Evolutionary conservation across 2,113 vertebrate genomes (phyloP), one percentile per base, ranked within the genome.

Genomic region (Pseudorasbora parva): DNA sequence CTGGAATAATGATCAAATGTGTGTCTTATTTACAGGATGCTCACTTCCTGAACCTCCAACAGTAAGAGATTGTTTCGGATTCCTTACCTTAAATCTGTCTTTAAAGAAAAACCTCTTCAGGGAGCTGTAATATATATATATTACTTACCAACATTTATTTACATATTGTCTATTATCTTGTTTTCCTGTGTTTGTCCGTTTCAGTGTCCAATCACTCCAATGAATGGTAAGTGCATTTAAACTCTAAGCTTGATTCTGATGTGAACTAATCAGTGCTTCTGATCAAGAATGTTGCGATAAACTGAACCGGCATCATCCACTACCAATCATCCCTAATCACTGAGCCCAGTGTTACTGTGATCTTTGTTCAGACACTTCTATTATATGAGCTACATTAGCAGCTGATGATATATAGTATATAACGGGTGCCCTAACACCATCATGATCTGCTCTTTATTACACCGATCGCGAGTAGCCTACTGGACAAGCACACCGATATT

Each of bases 161-260:
- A 25, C 12, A 73, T 47, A 8, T 8, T 15, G 12, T 8, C 6
- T 25, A 25, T 17, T 19, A 25, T 27, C 4, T 73, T 14, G n/a
- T 27, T 25, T 1, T 49, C 8, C n/a, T 27, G 4, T 73, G 17
- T 41, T 19, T 1, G 0, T 66, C 15, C 37, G 27, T 66, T 66
- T 3, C 27, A 66, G 71, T 73, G 71, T 73, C 5, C 49, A 5
- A 2, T 47, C 12, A 73, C 71, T 4, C 43, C n/a, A 4, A 1
- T 73, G 11, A 73, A 73, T 49, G 71, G 71, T 73, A 49, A 27
- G 71, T 73, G 23, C 25, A 62, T n/a, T 59, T 11, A 23, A 23
- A 4, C n/a, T 11, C 21, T 56, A 21, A 56, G 62, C 9, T 59
- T 23, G 57, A 0, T 59, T 59, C n/a, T 23, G 57, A 59, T 19